These are phyloP conservation scores for Ardeotis arabs DNA, from an alignment of 2,113 vertebrate genomes.

Conservation along the genomic window DNA sequence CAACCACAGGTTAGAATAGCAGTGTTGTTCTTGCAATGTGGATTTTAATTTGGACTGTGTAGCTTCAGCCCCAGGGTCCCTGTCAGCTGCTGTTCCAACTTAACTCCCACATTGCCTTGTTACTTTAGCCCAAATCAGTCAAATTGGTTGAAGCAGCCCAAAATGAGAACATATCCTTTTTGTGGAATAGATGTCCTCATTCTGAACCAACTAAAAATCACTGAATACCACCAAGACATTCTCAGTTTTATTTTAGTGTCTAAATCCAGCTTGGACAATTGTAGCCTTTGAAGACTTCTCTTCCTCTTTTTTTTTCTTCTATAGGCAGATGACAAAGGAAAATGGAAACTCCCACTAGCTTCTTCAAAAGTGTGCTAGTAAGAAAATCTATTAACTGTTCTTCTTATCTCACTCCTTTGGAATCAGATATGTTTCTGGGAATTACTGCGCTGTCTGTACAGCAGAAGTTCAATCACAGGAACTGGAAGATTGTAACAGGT, in stretches of 20 bases:
- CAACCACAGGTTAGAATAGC: neutral
- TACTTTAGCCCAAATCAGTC: neutral
- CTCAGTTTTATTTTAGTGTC: neutral
- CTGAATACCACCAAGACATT: neutral
- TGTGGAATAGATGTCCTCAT: neutral
- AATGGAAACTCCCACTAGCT: neutral
- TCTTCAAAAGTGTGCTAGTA: neutral
- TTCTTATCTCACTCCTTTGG: neutral
- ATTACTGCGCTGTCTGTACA: neutral
- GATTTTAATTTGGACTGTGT: neutral
- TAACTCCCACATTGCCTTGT: neutral
- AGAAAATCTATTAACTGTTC: conserved; percentile 14
- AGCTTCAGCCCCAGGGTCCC: neutral
- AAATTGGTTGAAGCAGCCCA: neutral
- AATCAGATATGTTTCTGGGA: conserved; percentile 16
- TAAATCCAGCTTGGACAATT: neutral
- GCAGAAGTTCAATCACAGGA: neutral
- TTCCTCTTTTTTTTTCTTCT: neutral
- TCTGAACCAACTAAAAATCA: neutral
- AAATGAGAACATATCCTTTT: neutral
- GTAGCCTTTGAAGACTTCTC: neutral
- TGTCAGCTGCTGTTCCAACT: neutral
- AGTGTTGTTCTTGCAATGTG: neutral
- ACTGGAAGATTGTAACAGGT: neutral
- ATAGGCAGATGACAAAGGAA: neutral